A percentile compares a stretch with the other conserved stretches of the same genome.
Conservation (phyloP, 2,113 vertebrate genomes). For the Halcyon malimbica region DNA sequence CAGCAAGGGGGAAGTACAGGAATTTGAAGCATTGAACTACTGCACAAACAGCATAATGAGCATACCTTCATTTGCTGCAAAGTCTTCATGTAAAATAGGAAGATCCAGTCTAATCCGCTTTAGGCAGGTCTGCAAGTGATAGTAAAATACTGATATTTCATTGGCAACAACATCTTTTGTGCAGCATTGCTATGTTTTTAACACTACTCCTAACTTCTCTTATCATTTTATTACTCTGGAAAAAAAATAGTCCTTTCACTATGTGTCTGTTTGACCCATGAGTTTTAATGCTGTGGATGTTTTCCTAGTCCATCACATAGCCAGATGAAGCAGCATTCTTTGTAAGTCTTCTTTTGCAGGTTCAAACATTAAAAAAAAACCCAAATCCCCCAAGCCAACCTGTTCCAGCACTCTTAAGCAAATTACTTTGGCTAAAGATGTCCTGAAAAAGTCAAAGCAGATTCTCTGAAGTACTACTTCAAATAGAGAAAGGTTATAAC, state of each 20-base stretch:
- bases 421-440: not conserved
- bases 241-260: not conserved
- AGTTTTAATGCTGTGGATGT: not conserved
- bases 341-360: not conserved
- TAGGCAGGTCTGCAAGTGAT: constrained; percentile 86
- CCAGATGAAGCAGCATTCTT: not conserved
- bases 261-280: not conserved
- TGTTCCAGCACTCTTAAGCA: not conserved
- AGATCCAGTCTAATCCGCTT: constrained; percentile 95
- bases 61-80: constrained; percentile 73
- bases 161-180: not conserved
- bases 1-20: not conserved
- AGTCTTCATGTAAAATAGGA: constrained; percentile 89
- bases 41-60: not conserved
- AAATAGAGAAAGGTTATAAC: not conserved
- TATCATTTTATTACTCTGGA: not conserved
- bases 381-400: not conserved
- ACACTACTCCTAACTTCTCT: not conserved
- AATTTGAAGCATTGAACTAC: not conserved
- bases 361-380: not conserved
- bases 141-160: not conserved
- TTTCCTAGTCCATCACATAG: not conserved
- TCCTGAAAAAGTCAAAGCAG: not conserved
- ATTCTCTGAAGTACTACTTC: not conserved
- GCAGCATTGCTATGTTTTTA: not conserved